phyloP scores from a whole-genome alignment of 2,888 invertebrate genomes.

The Laspeyria flexula region DNA sequence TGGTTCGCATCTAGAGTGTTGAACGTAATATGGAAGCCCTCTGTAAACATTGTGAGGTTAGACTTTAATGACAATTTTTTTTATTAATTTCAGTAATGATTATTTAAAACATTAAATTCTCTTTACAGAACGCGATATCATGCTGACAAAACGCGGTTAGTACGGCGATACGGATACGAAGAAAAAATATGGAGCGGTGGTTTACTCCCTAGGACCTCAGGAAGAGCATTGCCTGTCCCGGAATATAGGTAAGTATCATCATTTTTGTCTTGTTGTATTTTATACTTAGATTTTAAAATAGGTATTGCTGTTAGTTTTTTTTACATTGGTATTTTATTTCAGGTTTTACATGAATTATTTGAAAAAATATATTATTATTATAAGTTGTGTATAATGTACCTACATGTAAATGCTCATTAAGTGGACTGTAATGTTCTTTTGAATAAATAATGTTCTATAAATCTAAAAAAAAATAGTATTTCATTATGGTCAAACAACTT shows the following conservation, averaged over 20 bases:
- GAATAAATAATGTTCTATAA: too few species aligned
- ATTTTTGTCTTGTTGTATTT: background rate
- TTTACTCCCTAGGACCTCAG: constrained; percentile 88
- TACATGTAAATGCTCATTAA: too few species aligned
- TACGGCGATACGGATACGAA: constrained; percentile 90
- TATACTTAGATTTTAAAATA: too few species aligned
- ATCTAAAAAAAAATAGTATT: too few species aligned
- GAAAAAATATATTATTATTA: too few species aligned
- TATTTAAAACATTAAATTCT: too few species aligned
- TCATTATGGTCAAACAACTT: too few species aligned
- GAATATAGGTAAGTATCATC: constrained; percentile 81
- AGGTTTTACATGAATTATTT: too few species aligned
- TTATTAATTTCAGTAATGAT: background rate
- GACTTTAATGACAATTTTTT: constrained; percentile 14
- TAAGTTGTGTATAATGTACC: too few species aligned
- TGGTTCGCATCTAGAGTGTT: constrained; percentile 68
- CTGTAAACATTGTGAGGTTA: constrained; percentile 74
- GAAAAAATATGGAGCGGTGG: constrained; percentile 89
- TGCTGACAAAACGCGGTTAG: constrained; percentile 87
- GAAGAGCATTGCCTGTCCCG: constrained; percentile 87
- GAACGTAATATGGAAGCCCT: constrained; percentile 70
- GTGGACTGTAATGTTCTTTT: too few species aligned
- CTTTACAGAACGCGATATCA: constrained; percentile 85
- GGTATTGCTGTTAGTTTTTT: too few species aligned
- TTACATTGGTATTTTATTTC: too few species aligned